Conservation (phyloP, 2,888 invertebrate genomes). For the Ametastegia equiseti region DNA sequence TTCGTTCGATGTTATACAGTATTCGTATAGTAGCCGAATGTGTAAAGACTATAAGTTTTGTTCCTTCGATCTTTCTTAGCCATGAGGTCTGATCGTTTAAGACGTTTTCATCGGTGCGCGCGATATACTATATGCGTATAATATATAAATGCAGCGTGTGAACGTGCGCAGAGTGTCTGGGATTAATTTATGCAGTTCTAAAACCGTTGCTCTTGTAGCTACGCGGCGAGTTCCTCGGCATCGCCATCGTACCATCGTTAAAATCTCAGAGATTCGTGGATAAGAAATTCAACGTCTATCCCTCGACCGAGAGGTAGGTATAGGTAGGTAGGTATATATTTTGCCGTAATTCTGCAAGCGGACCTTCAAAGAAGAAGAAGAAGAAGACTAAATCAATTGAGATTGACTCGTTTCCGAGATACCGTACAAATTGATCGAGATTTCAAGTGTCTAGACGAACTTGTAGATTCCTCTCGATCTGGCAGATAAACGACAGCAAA, state of each 20-base stretch:
- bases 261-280: slow-evolving; percentile 36
- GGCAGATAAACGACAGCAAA: slow-evolving; percentile 59
- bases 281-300: not conserved
- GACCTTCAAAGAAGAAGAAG: not conserved
- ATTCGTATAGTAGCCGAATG: not conserved
- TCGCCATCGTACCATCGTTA: slow-evolving; percentile 31
- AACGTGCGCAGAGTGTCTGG: slow-evolving; percentile 7
- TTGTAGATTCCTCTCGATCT: slow-evolving; percentile 29
- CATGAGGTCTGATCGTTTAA: not conserved
- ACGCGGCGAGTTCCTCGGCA: too few relatives aligned
- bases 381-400: not conserved
- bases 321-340: not conserved
- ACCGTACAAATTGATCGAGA: not conserved
- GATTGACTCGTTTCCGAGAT: not conserved
- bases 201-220: not conserved
- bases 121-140: not conserved
- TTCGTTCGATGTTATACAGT: not conserved
- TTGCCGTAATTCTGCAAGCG: not conserved
- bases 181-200: slow-evolving; percentile 44
- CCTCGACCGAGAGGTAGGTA: not conserved
- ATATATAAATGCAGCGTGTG: not conserved
- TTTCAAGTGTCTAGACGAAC: not conserved
- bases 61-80: not conserved
- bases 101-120: not conserved
- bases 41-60: not conserved